Conservation (phyloP, 2,797 vertebrate species). For the Sebastiscus albofasciatus region DNA sequence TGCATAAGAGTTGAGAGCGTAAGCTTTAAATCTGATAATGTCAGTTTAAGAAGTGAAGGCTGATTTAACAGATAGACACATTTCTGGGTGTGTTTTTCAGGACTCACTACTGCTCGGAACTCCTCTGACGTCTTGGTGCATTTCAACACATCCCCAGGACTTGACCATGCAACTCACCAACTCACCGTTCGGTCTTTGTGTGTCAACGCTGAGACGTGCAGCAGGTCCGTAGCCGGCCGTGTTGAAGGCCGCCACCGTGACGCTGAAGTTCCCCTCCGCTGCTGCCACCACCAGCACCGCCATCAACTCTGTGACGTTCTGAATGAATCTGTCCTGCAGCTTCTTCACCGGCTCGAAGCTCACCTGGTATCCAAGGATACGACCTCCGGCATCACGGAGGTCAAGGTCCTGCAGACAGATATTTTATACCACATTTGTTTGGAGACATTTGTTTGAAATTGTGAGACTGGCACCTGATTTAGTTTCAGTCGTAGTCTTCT, state of each 20-base stretch:
- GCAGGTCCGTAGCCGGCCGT: constrained; percentile 59
- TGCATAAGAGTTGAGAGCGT: neutral
- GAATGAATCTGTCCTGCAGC: neutral
- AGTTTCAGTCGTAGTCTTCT: neutral
- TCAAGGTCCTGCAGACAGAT: constrained; percentile 46
- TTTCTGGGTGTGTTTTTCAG: neutral
- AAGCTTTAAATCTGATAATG: neutral
- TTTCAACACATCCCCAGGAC: neutral
- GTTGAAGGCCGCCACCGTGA: constrained; percentile 62
- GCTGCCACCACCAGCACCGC: constrained; percentile 28
- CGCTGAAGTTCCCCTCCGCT: constrained; percentile 33
- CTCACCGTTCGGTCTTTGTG: constrained; percentile 15
- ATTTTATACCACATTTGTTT: neutral
- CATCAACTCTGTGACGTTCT: constrained; percentile 26
- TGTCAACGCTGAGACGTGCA: constrained; percentile 23
- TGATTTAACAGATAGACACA: neutral
- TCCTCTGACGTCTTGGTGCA: neutral
- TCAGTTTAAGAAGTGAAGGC: neutral
- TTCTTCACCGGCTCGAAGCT: constrained; percentile 18
- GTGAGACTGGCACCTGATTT: neutral
- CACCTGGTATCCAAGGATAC: constrained; percentile 67
- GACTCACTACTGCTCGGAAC: neutral
- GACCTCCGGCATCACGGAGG: constrained; percentile 25
- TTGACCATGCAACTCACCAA: neutral
- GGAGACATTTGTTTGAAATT: neutral